These are phyloP conservation scores for Pipra filicauda DNA, from an alignment of 2,113 vertebrate species.

Conservation along the genomic window DNA sequence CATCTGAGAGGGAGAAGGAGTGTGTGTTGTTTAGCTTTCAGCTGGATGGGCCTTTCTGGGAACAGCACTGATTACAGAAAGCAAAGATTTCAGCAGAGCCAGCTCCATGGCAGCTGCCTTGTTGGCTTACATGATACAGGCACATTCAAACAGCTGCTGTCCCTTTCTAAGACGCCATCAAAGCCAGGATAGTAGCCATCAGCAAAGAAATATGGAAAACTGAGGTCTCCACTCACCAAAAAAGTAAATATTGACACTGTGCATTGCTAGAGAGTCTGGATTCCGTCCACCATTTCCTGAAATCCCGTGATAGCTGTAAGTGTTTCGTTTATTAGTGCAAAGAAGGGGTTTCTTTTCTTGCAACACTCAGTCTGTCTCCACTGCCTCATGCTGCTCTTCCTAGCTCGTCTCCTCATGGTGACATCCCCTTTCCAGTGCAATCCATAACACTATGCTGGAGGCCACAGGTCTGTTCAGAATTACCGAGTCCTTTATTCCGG, in stretches of 20 bases:
- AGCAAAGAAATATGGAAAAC: neutral
- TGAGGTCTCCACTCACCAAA: neutral
- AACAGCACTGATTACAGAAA: neutral
- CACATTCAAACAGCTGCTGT: neutral
- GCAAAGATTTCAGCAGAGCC: neutral
- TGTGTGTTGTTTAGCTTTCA: accelerated
- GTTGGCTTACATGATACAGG: neutral
- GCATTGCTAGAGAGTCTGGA: neutral
- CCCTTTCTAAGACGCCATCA: neutral
- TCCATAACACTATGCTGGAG: neutral
- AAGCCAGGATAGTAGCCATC: neutral
- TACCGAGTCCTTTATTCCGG: accelerated
- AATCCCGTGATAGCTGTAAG: neutral
- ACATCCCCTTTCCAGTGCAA: neutral
- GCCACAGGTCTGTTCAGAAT: neutral
- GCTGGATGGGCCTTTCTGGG: neutral
- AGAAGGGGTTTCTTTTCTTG: neutral
- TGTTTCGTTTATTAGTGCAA: neutral
- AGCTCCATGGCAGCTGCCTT: neutral
- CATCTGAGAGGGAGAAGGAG: neutral
- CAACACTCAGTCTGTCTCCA: accelerated
- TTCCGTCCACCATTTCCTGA: neutral
- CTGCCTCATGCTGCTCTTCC: neutral
- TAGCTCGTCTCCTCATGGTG: neutral
- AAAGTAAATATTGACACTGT: neutral